A percentile compares a stretch with the other conserved stretches of the same genome.
Conservation (phyloP, 2,797 vertebrate genomes). For the Acipenser ruthenus region DNA sequence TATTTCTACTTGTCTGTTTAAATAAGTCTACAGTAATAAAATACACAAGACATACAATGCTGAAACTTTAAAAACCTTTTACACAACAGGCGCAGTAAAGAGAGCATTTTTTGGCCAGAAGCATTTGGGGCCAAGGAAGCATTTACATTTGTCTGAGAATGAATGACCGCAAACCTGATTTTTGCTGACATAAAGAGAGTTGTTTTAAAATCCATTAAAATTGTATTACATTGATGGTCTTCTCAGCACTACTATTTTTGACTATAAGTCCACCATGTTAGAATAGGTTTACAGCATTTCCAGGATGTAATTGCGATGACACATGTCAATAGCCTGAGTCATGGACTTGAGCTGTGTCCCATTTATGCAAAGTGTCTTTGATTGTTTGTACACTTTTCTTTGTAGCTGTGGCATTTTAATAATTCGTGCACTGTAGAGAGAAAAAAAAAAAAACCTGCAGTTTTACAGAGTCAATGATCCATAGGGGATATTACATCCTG, state of each 20-base stretch:
- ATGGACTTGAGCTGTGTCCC: too few species aligned
- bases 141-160: constrained; percentile 7
- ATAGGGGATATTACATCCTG: too few species aligned
- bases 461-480: too few species aligned
- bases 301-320: too few species aligned
- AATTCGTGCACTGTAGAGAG: too few species aligned
- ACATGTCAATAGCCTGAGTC: too few species aligned
- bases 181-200: constrained; percentile 7
- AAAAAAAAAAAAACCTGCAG: too few species aligned
- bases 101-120: not conserved
- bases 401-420: too few species aligned
- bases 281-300: too few species aligned
- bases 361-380: too few species aligned
- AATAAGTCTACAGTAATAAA: not conserved
- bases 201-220: not conserved
- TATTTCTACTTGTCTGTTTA: too few species aligned
- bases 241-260: not conserved
- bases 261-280: not conserved
- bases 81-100: not conserved
- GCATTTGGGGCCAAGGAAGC: not conserved
- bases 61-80: not conserved
- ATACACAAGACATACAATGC: not conserved
- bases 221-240: not conserved
- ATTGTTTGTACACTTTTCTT: too few species aligned
- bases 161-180: constrained; percentile 14